Base-by-base conservation (phyloP, 2,113 vertebrate species). In the Balaeniceps rex region DNA sequence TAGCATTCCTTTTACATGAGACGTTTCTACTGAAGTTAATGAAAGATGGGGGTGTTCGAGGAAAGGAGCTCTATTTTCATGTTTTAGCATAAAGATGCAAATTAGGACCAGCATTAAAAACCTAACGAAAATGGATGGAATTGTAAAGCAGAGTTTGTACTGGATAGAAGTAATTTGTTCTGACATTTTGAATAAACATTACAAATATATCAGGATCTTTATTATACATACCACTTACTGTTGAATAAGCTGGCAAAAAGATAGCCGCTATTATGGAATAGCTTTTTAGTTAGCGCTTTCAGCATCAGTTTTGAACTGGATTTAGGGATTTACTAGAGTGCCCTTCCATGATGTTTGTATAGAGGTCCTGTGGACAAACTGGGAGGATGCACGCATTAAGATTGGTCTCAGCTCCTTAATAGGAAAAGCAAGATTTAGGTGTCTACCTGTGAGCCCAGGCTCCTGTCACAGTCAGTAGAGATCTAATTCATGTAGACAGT, bases 21-120 rank as follows among this genome's bases (percentile, higher is more conserved):
- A 34, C 1, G 0, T 79, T 94, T 76, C 83, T 69, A 58, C 33
- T 72, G 58, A 76, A 76, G 61, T 49, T 84, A 77, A 87, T 83
- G 66, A 93, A 84, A 95, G 94, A 89, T n/a, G 6, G n/a, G 7
- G 6, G 31, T 58, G 44, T 79, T 96, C 63, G 92, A 91, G 54
- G 64, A 84, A 92, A 72, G 25, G 69, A 87, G 14, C 15, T 82
- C 33, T 87, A 25, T 91, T 87, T 95, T 87, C 52, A 63, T 74
- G 49, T 91, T 94, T 82, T 83, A 89, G 51, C 81, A 87, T 83
- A 94, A 93, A 84, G 70, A 89, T 95, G 91, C 77, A 96, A 91
- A 95, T 94, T 63, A 82, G 36, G 23, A 72, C 19, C 31, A 49
- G 36, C 65, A 84, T 82, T 72, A 89, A 82, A 88, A 88, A 29